Evolutionary conservation across 2,888 invertebrate species (phyloP), one percentile per base, ranked within the genome.

Genomic region (Meteorus cinctellus): DNA sequence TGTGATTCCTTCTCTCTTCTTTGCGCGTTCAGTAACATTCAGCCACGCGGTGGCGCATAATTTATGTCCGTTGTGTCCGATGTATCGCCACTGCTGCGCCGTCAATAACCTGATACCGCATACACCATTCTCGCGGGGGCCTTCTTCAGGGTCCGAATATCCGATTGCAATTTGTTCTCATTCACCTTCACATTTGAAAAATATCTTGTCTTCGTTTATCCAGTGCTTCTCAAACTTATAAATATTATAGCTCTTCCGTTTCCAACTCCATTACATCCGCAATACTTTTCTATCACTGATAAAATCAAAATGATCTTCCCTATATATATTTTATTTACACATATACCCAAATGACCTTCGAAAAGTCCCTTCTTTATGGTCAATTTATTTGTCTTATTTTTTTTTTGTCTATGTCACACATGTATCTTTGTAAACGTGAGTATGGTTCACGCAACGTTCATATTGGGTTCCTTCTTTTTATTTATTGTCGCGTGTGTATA

Each of bases 41-140:
- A 24, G 29, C 65, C 62, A 31, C 65, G 41, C 55, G 19, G 55
- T 55, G 55, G 55, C 55, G 77, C 78, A 81, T 81, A 81, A 86
- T 86, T 86, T 85, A 84, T 85, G 83, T 75, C 76, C 79, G 84
- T 84, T 83, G 84, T 19, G 19, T 81, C 80, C 82, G 81, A 86
- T 85, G 84, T 83, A 85, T 84, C 84, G 84, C 83, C 83, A 84
- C 82, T 75, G 82, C 83, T 79, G 83, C 75, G 81, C 85, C 86
- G 85, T 86, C 86, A 86, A 86, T 86, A 86, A 86, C 85, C 79
- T 84, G 86, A 86, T 86, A 86, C 82, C 83, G 82, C 82, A 84
- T 84, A 86, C 86, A 84, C 80, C 74, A 77, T 74, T 78, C 55
- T 5, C 55, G 55, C 55, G 77, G 77, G 81, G 78, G 80, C 81